Evolutionary conservation across 1,140 invertebrate species (phyloP).

Genomic region (Lasioglossum albipes): DNA sequence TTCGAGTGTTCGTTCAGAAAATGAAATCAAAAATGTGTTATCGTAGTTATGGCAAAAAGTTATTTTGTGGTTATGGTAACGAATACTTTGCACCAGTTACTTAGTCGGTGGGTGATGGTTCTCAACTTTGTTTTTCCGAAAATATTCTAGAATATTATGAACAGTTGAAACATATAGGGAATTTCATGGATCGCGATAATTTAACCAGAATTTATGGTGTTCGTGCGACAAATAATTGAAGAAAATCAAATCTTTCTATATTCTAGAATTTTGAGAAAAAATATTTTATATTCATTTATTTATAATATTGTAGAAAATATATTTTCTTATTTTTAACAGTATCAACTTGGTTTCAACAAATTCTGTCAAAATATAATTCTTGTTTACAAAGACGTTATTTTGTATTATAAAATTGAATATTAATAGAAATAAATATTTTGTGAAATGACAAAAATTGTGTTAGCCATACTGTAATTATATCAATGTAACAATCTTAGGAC

Average conservation of each 20-base stretch:
- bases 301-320: background rate
- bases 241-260: too few relatives aligned
- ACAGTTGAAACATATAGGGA: too few relatives aligned
- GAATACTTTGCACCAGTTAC: background rate
- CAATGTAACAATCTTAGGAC: background rate
- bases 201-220: too few relatives aligned
- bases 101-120: background rate
- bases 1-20: background rate
- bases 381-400: background rate
- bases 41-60: too few relatives aligned
- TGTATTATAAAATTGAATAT: background rate
- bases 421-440: background rate
- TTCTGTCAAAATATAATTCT: background rate
- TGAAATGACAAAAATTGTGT: too few relatives aligned
- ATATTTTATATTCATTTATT: background rate
- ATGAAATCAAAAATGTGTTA: background rate
- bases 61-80: background rate
- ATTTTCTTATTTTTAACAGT: background rate
- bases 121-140: slow-evolving; percentile 12
- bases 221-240: too few relatives aligned
- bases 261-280: too few relatives aligned
- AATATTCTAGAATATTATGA: too few relatives aligned
- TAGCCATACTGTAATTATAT: background rate
- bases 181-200: too few relatives aligned
- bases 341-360: background rate